Evolutionary conservation across 2,797 vertebrate species (phyloP), one percentile per base, ranked within the genome.

Genomic region (Myotis planiceps): DNA sequence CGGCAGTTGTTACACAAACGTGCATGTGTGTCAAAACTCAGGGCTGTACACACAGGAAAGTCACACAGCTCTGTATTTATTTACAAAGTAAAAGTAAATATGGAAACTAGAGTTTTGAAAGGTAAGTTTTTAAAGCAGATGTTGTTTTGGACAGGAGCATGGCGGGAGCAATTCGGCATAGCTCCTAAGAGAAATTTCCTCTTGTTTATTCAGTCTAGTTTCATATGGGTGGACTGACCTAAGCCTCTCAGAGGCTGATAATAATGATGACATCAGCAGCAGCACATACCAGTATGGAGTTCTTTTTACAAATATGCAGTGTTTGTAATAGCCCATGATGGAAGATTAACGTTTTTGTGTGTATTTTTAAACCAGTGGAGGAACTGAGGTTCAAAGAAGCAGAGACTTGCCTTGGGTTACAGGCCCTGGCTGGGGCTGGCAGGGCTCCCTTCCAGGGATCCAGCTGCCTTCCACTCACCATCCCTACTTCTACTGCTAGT

Each of bases 401-500:
- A 7, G 9, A 39, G 4, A 6, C 45, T 27, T 7, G 42, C 32
- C 47, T 2, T 1, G 3, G 71, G 25, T 14, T 9, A 3, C 15
- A 0, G 2, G 9, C 25, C 68, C 68, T 14, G 1, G 14, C 12
- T 2, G 49, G 27, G 37, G 34, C 69, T 4, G 8, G 58, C 9
- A 12, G 49, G n/a, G 29, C 42, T 25, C 7, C 0, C 6, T 0
- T 6, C 58, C 8, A 6, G 32, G 4, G 39, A 58, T 75, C 51
- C 5, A 1, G 71, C 47, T 29, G 71, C 88, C 76, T 29, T 27
- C 39, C 29, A 47, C 65, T 85, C 60, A 76, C 49, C 86, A 63
- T 65, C 96, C 37, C 96, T 81, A 94, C 96, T 80, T 2, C 42
- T 87, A 96, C 85, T 34, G 74, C 7, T 1, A 6, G 42, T 75